Evolutionary conservation across 2,797 vertebrate species (phyloP), one percentile per base, ranked within the genome.

Genomic region (Schizopygopsis malacanthus): DNA sequence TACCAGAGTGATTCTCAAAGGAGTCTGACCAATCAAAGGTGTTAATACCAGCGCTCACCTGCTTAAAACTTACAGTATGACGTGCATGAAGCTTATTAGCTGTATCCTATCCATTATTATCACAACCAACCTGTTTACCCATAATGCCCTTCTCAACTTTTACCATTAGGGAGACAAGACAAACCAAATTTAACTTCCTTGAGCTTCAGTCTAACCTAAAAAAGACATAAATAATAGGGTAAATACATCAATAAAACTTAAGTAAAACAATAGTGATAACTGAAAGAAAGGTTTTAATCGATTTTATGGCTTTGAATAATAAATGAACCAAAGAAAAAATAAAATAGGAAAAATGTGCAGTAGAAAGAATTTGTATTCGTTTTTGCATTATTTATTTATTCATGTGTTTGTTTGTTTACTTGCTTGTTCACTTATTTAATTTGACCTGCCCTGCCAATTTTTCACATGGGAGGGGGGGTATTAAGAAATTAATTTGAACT

Each of bases 1-100:
- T 59, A 41, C 45, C 59, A 6, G 7, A 56, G n/a, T 56, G 22
- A 37, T 59, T 82, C 86, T 86, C 86, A 54, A 0, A 79, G 78
- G 88, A 43, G 71, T 79, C 56, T 1, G 18, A 45, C n/a, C 77
- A 75, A 89, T 87, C 81, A 79, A 84, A 86, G 50, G 88, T 86
- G 84, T 87, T 82, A 59, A 85, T 45, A 87, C 16, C 61, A 81
- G 39, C 18, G 7, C 56, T 75, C 78, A 63, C 63, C 72, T 41
- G 63, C 50, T 82, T 63, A 84, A 25, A 71, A 82, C 65, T 72
- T 9, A 59, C 39, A 39, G 39, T 39, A 41, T 12, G 4, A 0
- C 10, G 43, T 56, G 4, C 43, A 45, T 75, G 16, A 61, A 28
- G 47, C 56, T 45, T 39, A 45, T 18, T 41, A 83, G 69, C 45